phyloP scores from a whole-genome alignment of 2,797 vertebrate genomes.

The Sus cebifrons region DNA sequence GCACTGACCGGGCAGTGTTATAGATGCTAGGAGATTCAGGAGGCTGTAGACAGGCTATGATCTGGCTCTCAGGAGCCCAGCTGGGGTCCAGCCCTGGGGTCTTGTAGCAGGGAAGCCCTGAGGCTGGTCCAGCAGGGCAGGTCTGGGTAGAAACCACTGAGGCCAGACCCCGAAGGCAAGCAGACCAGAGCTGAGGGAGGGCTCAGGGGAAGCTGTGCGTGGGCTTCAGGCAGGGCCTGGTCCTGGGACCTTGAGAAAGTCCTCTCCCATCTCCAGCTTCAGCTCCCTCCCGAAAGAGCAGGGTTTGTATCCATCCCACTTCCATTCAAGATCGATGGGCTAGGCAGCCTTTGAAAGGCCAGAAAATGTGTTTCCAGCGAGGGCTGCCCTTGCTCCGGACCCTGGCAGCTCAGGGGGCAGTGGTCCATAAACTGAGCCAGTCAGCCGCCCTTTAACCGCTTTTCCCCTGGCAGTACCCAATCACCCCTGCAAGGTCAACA shows the following conservation, averaged over 20 bases:
- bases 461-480: conserved; percentile 89
- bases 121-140: background rate
- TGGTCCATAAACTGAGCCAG: background rate
- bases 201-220: no score
- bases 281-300: background rate
- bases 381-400: background rate
- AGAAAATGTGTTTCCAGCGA: background rate
- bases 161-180: background rate
- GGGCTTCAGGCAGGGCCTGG: background rate
- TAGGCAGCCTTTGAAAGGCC: background rate
- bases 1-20: background rate
- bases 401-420: background rate
- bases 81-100: background rate
- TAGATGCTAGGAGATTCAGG: background rate
- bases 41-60: background rate
- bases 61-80: background rate
- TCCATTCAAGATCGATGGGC: background rate
- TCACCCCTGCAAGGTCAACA: conserved; percentile 94
- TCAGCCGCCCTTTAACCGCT: fast-evolving
- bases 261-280: background rate
- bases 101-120: background rate
- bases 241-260: background rate
- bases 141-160: background rate
- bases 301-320: background rate
- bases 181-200: no score